A percentile compares a stretch with the other conserved stretches of the same genome.
phyloP scores from a whole-genome alignment of 2,113 vertebrate species.

The Ploceus nigricollis region DNA sequence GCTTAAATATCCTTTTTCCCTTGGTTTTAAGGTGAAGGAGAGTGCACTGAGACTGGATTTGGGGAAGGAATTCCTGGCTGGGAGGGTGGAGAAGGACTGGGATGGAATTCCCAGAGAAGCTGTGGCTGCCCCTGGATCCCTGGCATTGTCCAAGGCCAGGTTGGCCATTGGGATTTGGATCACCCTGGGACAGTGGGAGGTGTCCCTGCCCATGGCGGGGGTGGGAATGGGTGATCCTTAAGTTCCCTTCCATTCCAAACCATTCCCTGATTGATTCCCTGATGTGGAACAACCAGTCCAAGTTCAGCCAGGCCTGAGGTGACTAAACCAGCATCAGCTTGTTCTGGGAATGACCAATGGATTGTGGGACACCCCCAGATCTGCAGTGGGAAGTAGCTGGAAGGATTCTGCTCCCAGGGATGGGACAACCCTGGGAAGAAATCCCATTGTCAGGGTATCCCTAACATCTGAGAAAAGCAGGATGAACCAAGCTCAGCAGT shows the following conservation, averaged over 20 bases:
- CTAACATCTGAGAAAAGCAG: background rate
- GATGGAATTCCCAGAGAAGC: background rate
- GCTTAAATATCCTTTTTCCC: background rate
- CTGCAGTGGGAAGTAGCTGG: no score
- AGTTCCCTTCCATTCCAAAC: background rate
- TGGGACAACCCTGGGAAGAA: background rate
- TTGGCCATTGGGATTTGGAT: fast-evolving
- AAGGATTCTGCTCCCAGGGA: background rate
- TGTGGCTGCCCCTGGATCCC: background rate
- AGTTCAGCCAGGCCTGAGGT: background rate
- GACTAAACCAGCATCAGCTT: background rate
- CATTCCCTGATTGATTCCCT: background rate
- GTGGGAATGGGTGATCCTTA: background rate
- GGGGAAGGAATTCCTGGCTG: background rate
- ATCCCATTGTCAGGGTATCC: background rate
- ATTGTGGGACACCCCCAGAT: background rate
- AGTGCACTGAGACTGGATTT: background rate
- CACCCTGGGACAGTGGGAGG: fast-evolving
- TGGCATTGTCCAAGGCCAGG: background rate
- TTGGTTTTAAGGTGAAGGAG: background rate
- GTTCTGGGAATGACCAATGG: background rate
- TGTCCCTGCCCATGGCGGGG: background rate
- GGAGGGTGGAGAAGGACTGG: background rate
- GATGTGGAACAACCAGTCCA: background rate
- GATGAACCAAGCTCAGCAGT: background rate